These are phyloP conservation scores for Alosa sapidissima DNA, from an alignment of 2,797 vertebrate species.

Conservation along the genomic window DNA sequence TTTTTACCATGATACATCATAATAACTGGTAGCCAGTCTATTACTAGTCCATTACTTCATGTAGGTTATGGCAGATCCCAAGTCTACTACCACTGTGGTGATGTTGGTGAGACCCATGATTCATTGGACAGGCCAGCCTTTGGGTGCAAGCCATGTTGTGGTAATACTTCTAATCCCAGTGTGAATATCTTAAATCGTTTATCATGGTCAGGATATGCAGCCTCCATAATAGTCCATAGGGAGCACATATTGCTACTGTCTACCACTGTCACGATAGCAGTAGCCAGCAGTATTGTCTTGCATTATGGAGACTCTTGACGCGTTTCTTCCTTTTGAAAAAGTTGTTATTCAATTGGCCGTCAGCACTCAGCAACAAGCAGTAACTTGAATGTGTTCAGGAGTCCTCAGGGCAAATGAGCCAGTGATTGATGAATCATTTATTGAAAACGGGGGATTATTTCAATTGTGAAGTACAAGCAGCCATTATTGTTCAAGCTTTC, in stretches of 20 bases:
- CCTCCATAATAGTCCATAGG: neutral
- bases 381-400: neutral
- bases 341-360: neutral
- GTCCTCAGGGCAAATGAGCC: neutral
- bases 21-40: slow-evolving; percentile 19
- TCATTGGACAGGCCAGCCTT: neutral
- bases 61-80: neutral
- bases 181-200: neutral
- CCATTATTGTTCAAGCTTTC: neutral
- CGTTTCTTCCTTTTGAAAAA: neutral
- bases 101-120: neutral
- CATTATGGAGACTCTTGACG: neutral
- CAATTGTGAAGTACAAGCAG: neutral
- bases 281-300: neutral
- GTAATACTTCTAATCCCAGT: neutral
- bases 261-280: neutral
- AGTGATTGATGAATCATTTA: neutral
- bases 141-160: neutral
- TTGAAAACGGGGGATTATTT: neutral
- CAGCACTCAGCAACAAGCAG: neutral
- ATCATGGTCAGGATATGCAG: slow-evolving; percentile 12
- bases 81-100: neutral
- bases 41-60: neutral
- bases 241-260: neutral
- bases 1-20: slow-evolving; percentile 5